phyloP scores from a whole-genome alignment of 2,888 invertebrate species.

The Coleophora flavipennella region DNA sequence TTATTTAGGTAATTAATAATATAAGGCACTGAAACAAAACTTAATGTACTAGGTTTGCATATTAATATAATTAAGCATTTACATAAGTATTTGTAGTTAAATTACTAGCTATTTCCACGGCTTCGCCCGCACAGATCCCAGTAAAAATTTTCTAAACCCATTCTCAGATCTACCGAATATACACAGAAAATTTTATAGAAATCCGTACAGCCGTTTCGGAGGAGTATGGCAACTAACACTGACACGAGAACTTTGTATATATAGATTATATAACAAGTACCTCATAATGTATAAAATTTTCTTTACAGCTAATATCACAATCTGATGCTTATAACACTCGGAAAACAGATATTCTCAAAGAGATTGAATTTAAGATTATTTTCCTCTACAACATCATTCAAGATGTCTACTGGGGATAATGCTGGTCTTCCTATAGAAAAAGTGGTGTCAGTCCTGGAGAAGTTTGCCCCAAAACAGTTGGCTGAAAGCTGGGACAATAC shows the following conservation, averaged over 20 bases:
- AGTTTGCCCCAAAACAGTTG: conserved; percentile 78
- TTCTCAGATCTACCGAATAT: too few species aligned
- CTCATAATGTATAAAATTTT: not conserved
- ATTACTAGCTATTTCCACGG: too few species aligned
- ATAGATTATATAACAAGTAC: conserved; percentile 13
- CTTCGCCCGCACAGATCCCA: too few species aligned
- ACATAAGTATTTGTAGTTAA: not conserved
- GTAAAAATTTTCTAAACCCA: too few species aligned
- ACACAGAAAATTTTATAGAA: too few species aligned
- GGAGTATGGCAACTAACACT: too few species aligned
- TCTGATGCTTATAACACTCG: conserved; percentile 49
- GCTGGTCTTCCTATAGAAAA: conserved; percentile 57
- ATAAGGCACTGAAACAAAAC: too few species aligned
- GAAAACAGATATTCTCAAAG: conserved; percentile 26
- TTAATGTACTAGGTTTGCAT: too few species aligned
- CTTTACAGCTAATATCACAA: conserved; percentile 26
- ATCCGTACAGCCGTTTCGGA: too few species aligned
- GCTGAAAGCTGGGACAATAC: conserved; percentile 97
- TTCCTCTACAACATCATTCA: conserved; percentile 23
- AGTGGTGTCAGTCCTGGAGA: conserved; percentile 74
- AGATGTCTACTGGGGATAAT: conserved; percentile 42
- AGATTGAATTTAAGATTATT: conserved; percentile 25
- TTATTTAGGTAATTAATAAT: too few species aligned
- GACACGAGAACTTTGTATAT: too few species aligned
- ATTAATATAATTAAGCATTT: not conserved